Percentiles rank a stretch among this genome's conserved stretches.
phyloP scores from a whole-genome alignment of 1,140 invertebrate genomes.

The Scylla paramamosain region DNA sequence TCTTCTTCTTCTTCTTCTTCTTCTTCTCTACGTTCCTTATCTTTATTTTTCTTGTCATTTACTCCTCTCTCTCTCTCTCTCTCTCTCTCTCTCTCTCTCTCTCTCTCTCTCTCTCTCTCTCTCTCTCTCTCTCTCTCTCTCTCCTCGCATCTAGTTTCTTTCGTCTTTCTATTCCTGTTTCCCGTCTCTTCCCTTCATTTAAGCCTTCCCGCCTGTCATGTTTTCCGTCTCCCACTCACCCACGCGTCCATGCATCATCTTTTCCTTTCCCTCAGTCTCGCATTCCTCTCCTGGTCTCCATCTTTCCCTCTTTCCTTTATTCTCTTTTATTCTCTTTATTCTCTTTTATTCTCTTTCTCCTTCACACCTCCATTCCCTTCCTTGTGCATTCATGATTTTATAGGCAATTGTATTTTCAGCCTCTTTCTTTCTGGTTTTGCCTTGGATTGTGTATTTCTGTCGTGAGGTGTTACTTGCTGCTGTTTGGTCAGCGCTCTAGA shows the following conservation, averaged over 20 bases:
- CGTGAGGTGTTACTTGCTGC: too few species aligned
- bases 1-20: too few species aligned
- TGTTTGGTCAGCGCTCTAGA: too few species aligned
- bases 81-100: constrained; percentile 2
- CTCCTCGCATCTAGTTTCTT: background rate
- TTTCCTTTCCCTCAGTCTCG: background rate
- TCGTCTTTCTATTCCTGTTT: background rate
- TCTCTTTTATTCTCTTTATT: background rate
- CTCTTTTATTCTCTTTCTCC: background rate
- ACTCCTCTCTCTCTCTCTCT: too few species aligned
- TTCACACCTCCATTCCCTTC: background rate
- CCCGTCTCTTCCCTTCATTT: background rate
- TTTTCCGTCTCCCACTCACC: background rate
- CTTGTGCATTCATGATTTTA: background rate
- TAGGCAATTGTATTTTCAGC: too few species aligned
- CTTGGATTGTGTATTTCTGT: too few species aligned
- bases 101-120: background rate
- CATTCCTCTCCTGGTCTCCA: background rate
- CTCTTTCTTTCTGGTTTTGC: too few species aligned
- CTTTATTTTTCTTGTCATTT: too few species aligned
- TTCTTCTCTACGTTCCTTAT: too few species aligned
- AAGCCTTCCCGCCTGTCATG: background rate
- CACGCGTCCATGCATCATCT: background rate
- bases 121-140: background rate
- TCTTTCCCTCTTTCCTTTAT: background rate